Conservation (phyloP, 2,888 invertebrate genomes). For the Nymphalis urticae region DNA sequence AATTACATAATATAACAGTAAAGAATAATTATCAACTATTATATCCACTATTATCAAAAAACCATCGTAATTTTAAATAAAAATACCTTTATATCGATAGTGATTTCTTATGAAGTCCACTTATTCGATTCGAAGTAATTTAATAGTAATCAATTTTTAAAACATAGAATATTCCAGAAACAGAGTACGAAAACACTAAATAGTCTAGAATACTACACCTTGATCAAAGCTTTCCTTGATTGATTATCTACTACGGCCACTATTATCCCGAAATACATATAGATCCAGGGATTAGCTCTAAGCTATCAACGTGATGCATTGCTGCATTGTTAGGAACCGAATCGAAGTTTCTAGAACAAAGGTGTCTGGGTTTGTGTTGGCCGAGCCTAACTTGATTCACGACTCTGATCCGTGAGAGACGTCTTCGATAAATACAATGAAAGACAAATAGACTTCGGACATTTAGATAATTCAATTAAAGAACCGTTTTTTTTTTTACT, state of each 20-base stretch:
- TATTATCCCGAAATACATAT: slow-evolving; percentile 35
- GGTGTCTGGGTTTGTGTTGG: slow-evolving; percentile 47
- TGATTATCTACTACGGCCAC: slow-evolving; percentile 30
- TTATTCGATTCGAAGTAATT: too few relatives aligned
- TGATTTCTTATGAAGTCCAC: too few relatives aligned
- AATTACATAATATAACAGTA: too few relatives aligned
- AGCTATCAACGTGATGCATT: slow-evolving; percentile 67
- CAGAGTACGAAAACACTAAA: slow-evolving; percentile 11
- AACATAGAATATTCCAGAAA: not conserved
- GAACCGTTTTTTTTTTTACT: too few relatives aligned
- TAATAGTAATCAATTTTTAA: too few relatives aligned
- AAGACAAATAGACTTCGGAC: not conserved
- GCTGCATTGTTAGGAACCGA: slow-evolving; percentile 57
- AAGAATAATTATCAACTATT: too few relatives aligned
- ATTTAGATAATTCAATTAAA: too few relatives aligned
- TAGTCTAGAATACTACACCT: slow-evolving; percentile 16
- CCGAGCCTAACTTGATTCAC: slow-evolving; percentile 26
- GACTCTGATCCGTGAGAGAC: slow-evolving; percentile 7
- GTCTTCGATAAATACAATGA: slow-evolving; percentile 2
- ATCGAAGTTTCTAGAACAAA: slow-evolving; percentile 57
- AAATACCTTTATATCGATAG: too few relatives aligned
- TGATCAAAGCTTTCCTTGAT: slow-evolving; percentile 22
- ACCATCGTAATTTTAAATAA: too few relatives aligned
- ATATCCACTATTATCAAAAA: too few relatives aligned
- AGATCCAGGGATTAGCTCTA: slow-evolving; percentile 52